phyloP scores from a whole-genome alignment of 2,888 invertebrate genomes.

The Dinocampus coccinellae region DNA sequence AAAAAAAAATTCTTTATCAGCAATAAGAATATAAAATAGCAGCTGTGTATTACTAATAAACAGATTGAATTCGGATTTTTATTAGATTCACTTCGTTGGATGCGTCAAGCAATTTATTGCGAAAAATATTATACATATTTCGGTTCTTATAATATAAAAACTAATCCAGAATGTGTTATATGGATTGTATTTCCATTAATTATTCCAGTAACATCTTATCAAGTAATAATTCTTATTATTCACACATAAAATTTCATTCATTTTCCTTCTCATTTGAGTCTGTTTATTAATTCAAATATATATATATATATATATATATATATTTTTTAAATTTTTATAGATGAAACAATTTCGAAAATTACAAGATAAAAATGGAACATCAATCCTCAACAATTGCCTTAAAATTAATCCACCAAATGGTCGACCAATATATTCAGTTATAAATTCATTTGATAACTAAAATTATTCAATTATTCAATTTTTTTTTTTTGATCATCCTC shows the following conservation, averaged over 20 bases:
- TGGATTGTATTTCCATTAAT: slow-evolving; percentile 59
- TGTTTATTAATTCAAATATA: too few relatives aligned
- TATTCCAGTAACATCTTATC: slow-evolving; percentile 50
- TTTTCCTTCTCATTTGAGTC: too few relatives aligned
- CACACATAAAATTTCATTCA: too few relatives aligned
- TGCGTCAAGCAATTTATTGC: slow-evolving; percentile 52
- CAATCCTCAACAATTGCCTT: background rate
- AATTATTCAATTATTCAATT: background rate
- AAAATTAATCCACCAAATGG: slow-evolving; percentile 10
- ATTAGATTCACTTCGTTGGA: slow-evolving; percentile 57
- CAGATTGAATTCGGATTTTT: background rate
- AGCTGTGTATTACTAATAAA: background rate
- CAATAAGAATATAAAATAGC: background rate
- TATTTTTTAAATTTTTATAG: background rate
- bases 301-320: slow-evolving; percentile 13
- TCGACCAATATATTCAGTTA: slow-evolving; percentile 1
- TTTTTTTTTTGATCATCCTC: slow-evolving; percentile 28
- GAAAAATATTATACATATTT: slow-evolving; percentile 55
- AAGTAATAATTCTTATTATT: slow-evolving; percentile 50
- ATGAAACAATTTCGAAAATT: slow-evolving; percentile 12
- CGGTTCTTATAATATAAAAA: slow-evolving; percentile 50
- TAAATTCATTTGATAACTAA: background rate
- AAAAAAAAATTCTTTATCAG: slow-evolving; percentile 32
- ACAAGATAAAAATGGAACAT: background rate
- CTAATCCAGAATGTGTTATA: slow-evolving; percentile 50